Evolutionary conservation across 1,140 invertebrate species (phyloP).

Genomic region (Pinna nobilis): DNA sequence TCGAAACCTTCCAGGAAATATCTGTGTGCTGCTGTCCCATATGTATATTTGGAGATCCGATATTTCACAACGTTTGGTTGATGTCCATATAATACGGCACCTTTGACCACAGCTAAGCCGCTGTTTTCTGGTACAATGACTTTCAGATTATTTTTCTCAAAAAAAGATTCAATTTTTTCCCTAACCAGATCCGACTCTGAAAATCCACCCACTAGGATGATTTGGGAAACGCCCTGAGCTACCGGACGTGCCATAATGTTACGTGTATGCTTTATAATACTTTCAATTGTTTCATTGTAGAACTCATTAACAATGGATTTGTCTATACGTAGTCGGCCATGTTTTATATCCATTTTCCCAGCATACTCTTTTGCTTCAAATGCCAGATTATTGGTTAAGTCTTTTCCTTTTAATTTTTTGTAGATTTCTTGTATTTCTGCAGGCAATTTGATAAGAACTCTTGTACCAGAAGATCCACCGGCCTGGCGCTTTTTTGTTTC

Average conservation of each 20-base stretch:
- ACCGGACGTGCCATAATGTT: neutral
- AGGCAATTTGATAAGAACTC: slow-evolving; percentile 11
- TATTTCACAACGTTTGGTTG: neutral
- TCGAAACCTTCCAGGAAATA: slow-evolving; percentile 5
- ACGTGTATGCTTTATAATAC: neutral
- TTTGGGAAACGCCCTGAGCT: neutral
- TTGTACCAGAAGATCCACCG: neutral
- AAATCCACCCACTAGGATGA: slow-evolving; percentile 34
- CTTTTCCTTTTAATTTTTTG: neutral
- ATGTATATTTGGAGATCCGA: slow-evolving; percentile 1
- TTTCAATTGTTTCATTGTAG: neutral
- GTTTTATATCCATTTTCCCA: slow-evolving; percentile 6
- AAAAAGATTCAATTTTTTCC: neutral
- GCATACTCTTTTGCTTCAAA: slow-evolving; percentile 14
- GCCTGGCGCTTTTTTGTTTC: slow-evolving; percentile 19
- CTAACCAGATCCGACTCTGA: slow-evolving; percentile 26
- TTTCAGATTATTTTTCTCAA: neutral
- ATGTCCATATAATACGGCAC: slow-evolving; percentile 10
- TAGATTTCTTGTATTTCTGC: neutral
- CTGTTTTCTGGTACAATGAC: neutral
- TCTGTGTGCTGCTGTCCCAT: neutral
- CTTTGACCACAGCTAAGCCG: slow-evolving; percentile 1
- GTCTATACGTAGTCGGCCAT: neutral
- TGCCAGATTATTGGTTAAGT: neutral
- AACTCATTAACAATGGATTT: slow-evolving; percentile 9